phyloP scores from a whole-genome alignment of 2,113 vertebrate genomes.

The Vulpes lagopus region DNA sequence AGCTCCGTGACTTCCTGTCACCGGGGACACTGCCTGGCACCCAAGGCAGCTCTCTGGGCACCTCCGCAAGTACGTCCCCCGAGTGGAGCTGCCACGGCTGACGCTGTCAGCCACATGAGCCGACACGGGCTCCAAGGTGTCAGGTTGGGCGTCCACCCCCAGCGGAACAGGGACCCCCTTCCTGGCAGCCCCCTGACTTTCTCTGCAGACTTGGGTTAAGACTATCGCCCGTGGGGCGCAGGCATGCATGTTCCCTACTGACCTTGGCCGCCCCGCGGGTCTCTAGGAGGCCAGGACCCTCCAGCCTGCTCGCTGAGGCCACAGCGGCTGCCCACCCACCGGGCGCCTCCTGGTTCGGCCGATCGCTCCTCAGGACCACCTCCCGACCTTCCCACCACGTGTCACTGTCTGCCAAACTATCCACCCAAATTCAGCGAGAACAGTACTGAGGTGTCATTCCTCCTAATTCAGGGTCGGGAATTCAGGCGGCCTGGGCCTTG shows the following conservation, averaged over 20 bases:
- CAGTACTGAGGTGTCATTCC: not conserved
- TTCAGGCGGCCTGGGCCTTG: not conserved
- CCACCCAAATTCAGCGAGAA: not conserved
- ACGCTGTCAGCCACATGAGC: not conserved
- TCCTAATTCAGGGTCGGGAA: not conserved
- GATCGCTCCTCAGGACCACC: not conserved
- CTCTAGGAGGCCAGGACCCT: not conserved
- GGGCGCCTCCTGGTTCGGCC: not conserved
- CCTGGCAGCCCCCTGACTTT: not conserved
- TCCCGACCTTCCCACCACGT: not conserved
- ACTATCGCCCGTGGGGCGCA: rapidly evolving
- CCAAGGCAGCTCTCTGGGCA: not conserved
- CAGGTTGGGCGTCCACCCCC: not conserved
- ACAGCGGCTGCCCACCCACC: not conserved
- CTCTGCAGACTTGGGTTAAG: not conserved
- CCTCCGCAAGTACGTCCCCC: not conserved
- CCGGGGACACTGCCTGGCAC: not conserved
- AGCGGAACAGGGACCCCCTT: not conserved
- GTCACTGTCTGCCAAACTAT: not conserved
- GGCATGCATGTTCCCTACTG: too few relatives aligned
- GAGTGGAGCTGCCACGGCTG: rapidly evolving
- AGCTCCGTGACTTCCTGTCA: not conserved
- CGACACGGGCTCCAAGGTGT: not conserved
- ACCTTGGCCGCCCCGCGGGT: rapidly evolving
- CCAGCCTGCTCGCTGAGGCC: not conserved